A percentile compares a stretch with the other conserved stretches of the same genome.
phyloP scores from a whole-genome alignment of 1,140 invertebrate genomes.

The Camponotus floridanus region DNA sequence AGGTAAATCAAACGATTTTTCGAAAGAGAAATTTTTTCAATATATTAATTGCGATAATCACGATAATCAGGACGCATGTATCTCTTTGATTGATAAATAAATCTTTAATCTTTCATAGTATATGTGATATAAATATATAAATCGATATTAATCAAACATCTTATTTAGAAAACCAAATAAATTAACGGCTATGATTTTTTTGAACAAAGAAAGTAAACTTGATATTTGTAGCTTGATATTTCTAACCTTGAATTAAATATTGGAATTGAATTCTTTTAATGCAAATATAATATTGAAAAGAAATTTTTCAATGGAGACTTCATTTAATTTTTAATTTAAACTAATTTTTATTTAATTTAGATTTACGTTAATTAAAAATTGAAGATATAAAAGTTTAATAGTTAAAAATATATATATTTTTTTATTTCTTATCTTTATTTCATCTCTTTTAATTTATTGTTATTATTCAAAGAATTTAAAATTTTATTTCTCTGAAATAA shows the following conservation, averaged over 20 bases:
- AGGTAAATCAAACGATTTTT: background rate
- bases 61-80: too few species aligned
- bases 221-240: background rate
- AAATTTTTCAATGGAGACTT: background rate
- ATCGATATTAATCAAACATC: background rate
- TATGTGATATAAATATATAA: background rate
- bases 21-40: background rate
- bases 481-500: background rate
- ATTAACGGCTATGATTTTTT: constrained; percentile 5
- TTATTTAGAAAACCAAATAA: background rate
- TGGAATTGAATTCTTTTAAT: background rate
- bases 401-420: background rate
- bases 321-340: constrained; percentile 13
- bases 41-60: background rate
- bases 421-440: background rate
- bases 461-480: background rate
- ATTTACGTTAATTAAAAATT: too few species aligned
- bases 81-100: background rate
- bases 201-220: background rate
- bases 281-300: background rate
- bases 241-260: background rate
- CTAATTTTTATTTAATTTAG: background rate
- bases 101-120: background rate
- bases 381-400: background rate
- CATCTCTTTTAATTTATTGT: background rate